A percentile compares a stretch with the other conserved stretches of the same genome.
phyloP scores from a whole-genome alignment of 2,113 vertebrate genomes.

The Megaptera novaeangliae region DNA sequence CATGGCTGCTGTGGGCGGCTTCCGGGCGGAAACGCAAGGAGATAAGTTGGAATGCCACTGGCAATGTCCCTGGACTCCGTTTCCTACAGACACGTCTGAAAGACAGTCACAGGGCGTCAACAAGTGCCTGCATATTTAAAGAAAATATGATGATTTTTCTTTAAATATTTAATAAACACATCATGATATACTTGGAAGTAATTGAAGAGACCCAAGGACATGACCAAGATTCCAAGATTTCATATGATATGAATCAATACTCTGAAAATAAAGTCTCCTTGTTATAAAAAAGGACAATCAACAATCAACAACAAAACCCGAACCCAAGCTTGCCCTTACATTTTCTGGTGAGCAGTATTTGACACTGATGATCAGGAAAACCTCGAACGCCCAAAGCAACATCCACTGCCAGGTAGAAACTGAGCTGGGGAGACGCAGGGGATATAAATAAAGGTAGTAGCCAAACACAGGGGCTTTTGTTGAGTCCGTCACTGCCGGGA shows the following conservation, averaged over 20 bases:
- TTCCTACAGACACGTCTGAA: not conserved
- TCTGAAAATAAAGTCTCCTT: not conserved
- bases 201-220: not conserved
- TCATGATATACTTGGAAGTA: not conserved
- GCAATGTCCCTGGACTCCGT: too few relatives aligned
- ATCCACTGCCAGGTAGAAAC: accelerated
- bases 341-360: accelerated
- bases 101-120: not conserved
- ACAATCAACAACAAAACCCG: not conserved
- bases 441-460: accelerated
- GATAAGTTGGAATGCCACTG: accelerated
- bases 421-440: too few relatives aligned
- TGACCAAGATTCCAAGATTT: not conserved
- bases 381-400: accelerated
- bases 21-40: accelerated
- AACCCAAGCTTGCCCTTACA: not conserved
- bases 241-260: not conserved
- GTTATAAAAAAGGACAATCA: not conserved
- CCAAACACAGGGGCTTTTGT: accelerated
- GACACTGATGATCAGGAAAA: not conserved
- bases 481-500: accelerated
- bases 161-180: not conserved
- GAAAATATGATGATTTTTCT: not conserved
- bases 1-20: accelerated
- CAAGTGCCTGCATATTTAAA: accelerated